Percentiles rank a stretch among this genome's conserved stretches.
Evolutionary conservation across 2,797 vertebrate species (phyloP).

Genomic region (Hydrophis major): DNA sequence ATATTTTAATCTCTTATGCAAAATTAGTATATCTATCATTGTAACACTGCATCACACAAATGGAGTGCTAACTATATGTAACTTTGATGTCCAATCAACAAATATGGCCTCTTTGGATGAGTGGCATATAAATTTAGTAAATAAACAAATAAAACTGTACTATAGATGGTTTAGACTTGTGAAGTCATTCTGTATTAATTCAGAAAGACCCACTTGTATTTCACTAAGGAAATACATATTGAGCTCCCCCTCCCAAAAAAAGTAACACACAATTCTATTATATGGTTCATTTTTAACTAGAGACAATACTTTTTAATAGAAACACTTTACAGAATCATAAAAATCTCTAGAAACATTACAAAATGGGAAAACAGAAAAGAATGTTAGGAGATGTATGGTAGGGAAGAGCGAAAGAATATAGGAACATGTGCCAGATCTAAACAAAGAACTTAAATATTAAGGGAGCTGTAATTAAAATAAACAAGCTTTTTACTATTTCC

Average conservation of each 20-base stretch:
- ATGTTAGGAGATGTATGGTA: neutral
- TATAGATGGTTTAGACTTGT: no score
- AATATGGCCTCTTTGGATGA: neutral
- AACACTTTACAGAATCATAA: neutral
- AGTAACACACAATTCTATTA: neutral
- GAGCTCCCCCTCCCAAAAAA: neutral
- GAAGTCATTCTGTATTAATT: neutral
- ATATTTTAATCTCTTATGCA: neutral
- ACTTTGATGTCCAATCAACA: neutral
- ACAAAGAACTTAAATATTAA: neutral
- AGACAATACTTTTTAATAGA: neutral
- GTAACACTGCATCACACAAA: neutral
- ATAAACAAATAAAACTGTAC: neutral
- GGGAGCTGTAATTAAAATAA: neutral
- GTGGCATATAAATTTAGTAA: neutral
- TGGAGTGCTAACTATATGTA: neutral
- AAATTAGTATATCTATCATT: neutral
- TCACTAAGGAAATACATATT: neutral
- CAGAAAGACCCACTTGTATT: neutral
- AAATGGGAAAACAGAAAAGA: neutral
- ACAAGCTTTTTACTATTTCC: neutral
- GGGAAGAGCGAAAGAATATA: neutral
- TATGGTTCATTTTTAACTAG: neutral
- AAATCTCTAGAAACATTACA: neutral
- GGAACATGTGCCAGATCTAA: neutral